A percentile compares a stretch with the other conserved stretches of the same genome.
Evolutionary conservation across 1,140 invertebrate species (phyloP).

Genomic region (Probaryconus sp.): DNA sequence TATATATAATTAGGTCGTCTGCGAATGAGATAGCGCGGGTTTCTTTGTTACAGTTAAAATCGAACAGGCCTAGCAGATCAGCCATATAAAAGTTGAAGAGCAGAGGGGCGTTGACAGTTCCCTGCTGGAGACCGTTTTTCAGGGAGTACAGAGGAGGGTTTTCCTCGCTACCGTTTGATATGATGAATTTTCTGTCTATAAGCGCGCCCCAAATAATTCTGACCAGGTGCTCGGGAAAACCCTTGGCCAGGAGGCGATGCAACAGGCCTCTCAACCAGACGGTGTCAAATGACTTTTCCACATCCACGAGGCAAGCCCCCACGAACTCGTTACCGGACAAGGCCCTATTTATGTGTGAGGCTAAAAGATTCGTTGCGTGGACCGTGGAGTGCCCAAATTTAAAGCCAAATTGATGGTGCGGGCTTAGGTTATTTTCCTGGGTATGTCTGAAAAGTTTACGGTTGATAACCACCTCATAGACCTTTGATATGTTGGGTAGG

Average conservation of each 20-base stretch:
- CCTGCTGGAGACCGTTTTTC: neutral
- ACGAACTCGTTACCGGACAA: neutral
- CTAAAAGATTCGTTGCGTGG: neutral
- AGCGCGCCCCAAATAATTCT: neutral
- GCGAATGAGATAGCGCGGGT: neutral
- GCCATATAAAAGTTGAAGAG: neutral
- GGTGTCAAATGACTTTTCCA: neutral
- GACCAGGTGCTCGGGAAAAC: neutral
- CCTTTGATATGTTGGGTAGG: neutral
- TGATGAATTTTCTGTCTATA: neutral
- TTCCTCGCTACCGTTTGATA: neutral
- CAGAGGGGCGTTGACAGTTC: neutral
- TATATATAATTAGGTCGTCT: neutral
- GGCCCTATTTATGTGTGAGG: neutral
- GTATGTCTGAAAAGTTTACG: neutral
- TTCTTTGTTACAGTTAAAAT: neutral
- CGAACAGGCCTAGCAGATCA: neutral
- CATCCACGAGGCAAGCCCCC: neutral
- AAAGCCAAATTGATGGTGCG: conserved; percentile 18
- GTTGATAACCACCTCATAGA: neutral
- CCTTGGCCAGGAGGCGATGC: neutral
- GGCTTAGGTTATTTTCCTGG: neutral
- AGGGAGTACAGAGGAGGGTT: no score
- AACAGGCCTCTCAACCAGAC: neutral
- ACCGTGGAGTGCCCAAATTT: neutral